Conservation (phyloP, 2,113 vertebrate species). For the Lepisosteus oculatus region DNA sequence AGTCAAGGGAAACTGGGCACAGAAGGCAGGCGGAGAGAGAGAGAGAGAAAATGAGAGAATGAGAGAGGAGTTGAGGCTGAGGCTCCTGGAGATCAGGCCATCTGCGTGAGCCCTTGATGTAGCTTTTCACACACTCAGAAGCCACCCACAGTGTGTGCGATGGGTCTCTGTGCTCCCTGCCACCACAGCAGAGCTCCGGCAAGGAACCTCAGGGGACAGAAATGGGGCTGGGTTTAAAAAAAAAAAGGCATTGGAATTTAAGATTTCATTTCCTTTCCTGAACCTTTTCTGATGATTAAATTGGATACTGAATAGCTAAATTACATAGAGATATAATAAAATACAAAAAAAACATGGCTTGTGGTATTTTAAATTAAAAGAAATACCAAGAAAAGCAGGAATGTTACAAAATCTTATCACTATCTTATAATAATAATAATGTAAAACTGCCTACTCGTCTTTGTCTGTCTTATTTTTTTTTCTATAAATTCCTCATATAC, state of each 20-base stretch:
- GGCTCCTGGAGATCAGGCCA: constrained; percentile 4
- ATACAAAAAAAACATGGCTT: too few relatives aligned
- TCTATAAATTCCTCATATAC: constrained; percentile 60
- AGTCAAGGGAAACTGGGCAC: background rate
- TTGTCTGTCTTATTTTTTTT: constrained; percentile 31
- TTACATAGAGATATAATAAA: background rate
- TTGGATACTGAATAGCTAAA: background rate
- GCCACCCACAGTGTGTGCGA: constrained; percentile 8
- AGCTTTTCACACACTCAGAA: constrained; percentile 13
- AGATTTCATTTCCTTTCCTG: background rate
- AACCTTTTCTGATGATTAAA: background rate
- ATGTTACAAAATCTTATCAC: too few relatives aligned
- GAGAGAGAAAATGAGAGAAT: background rate
- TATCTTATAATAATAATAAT: too few relatives aligned
- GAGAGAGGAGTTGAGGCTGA: background rate
- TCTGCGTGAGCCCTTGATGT: constrained; percentile 16
- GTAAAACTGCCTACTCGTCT: background rate
- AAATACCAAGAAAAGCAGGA: too few relatives aligned
- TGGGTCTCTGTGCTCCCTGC: background rate
- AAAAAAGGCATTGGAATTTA: background rate
- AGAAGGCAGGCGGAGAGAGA: background rate
- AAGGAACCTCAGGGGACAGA: too few relatives aligned
- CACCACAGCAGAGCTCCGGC: background rate
- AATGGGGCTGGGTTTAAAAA: too few relatives aligned
- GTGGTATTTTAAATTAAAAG: too few relatives aligned